Evolutionary conservation across 2,797 vertebrate genomes (phyloP).

Genomic region (Amblyopsis hoosieri): DNA sequence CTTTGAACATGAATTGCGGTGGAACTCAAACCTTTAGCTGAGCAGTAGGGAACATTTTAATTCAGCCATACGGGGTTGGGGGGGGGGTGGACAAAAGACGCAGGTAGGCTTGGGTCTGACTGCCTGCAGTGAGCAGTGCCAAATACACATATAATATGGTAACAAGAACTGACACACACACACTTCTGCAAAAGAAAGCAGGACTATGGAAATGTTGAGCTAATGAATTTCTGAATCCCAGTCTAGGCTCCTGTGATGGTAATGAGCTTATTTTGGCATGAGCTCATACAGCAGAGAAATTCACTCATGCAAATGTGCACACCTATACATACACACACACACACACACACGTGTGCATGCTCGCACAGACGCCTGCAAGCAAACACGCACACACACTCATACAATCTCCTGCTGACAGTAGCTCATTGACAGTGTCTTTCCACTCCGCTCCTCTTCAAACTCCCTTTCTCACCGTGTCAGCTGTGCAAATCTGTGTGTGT

Average conservation of each 20-base stretch:
- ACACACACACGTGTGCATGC: constrained; percentile 18
- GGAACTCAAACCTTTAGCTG: constrained; percentile 57
- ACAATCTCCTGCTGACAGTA: constrained; percentile 59
- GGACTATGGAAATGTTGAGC: constrained; percentile 62
- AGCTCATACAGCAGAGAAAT: constrained; percentile 57
- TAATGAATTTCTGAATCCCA: constrained; percentile 72
- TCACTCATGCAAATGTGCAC: constrained; percentile 39
- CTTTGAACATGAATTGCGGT: constrained; percentile 65
- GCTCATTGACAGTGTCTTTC: constrained; percentile 42
- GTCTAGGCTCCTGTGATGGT: constrained; percentile 65
- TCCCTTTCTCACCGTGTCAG: constrained; percentile 31
- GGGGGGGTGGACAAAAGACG: constrained; percentile 39
- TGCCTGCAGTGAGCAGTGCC: constrained; percentile 49
- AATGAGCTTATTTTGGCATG: constrained; percentile 74
- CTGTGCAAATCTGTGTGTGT: constrained; percentile 31
- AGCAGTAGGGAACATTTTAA: constrained; percentile 57
- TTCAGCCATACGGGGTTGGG: constrained; percentile 49
- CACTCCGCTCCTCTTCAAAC: constrained; percentile 10
- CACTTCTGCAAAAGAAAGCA: constrained; percentile 33
- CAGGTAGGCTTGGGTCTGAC: constrained; percentile 61
- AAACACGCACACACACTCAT: constrained; percentile 20
- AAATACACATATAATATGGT: constrained; percentile 24
- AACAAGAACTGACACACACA: constrained; percentile 15
- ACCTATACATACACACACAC: constrained; percentile 18
- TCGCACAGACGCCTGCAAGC: background rate